A percentile compares a stretch with the other conserved stretches of the same genome.
These are phyloP conservation scores for Entomyzon cyanotis DNA, from an alignment of 2,113 vertebrate genomes.

Conservation along the genomic window DNA sequence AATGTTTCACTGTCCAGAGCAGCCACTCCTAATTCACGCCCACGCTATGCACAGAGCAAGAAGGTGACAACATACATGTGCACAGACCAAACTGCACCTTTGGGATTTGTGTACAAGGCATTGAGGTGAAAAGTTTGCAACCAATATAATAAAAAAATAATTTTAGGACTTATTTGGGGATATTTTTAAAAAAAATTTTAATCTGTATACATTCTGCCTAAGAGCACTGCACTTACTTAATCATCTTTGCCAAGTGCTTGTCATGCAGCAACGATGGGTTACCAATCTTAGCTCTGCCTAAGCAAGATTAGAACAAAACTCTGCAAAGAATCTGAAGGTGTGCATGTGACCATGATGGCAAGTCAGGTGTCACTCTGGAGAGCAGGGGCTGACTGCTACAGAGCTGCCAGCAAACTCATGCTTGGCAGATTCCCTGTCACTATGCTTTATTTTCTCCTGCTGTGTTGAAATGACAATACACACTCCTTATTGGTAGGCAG, in stretches of 20 bases:
- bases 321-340: not conserved
- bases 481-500: not conserved
- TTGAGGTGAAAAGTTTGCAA: not conserved
- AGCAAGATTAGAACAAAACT: not conserved
- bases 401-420: not conserved
- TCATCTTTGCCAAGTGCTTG: not conserved
- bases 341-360: not conserved
- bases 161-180: not conserved
- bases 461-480: not conserved
- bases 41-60: not conserved
- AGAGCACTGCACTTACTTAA: not conserved
- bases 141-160: not conserved
- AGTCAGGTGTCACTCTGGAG: not conserved
- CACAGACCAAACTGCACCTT: not conserved
- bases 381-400: not conserved
- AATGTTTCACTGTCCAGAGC: not conserved
- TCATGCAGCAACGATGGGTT: not conserved
- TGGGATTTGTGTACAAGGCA: not conserved
- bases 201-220: not conserved
- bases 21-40: not conserved
- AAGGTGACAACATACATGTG: not conserved
- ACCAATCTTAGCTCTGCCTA: not conserved
- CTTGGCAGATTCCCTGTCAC: not conserved
- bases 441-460: not conserved
- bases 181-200: not conserved